Evolutionary conservation across 2,888 invertebrate genomes (phyloP), one percentile per base, ranked within the genome.

Genomic region (Acrobasis suavella): DNA sequence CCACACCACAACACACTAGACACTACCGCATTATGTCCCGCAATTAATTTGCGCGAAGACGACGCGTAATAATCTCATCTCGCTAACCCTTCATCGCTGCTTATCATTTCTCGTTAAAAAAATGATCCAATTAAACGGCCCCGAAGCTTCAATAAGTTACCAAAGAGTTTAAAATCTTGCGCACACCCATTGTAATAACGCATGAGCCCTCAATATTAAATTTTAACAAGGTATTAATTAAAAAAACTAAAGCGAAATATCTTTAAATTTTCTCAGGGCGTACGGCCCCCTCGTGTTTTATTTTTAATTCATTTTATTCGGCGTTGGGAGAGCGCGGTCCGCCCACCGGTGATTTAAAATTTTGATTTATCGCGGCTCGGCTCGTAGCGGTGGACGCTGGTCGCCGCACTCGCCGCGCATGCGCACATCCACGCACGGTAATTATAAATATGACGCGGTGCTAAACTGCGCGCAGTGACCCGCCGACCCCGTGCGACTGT

Each of bases 221-320:
- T 90, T 91, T 92, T 92, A 92, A 92, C 92, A 92, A 92, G 92
- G 92, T 91, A 92, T 91, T 91, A 92, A 92, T 91, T 91, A 91
- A 92, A 91, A 92, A 92, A 91, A 91, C 86, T 89, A 91, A 92
- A 91, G 91, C 91, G 87, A 91, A 69, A 90, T 88, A 85, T 87
- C 81, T 90, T 91, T 86, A 86, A 90, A 87, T 91, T 90, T 91
- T 91, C 91, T 91, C 91, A 91, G 89, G 88, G 82, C 86, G 83
- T 80, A 75, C 85, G 81, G 85, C 86, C 87, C 86, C 87, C 87
- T 86, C 81, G 83, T 72, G 71, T 86, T 90, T 91, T 91, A 86
- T 91, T 91, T 91, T 91, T 89, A 90, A 91, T 90, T 90, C 90
- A 89, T 91, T 91, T 92, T 92, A 91, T 92, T 91, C 89, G 89